These are phyloP conservation scores for Bombus consobrinus DNA, from an alignment of 1,140 invertebrate genomes.

Conservation along the genomic window DNA sequence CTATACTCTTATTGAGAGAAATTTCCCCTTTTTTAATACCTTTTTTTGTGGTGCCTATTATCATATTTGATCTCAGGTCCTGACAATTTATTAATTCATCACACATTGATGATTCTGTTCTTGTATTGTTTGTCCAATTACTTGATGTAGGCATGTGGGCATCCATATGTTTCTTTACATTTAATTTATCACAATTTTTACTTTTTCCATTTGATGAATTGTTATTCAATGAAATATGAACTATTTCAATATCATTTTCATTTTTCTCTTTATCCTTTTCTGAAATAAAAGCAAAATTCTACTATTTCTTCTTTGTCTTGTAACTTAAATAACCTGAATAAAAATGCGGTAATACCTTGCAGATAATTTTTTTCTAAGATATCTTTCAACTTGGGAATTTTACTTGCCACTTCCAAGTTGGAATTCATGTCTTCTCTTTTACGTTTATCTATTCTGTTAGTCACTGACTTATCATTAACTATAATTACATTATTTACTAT, in stretches of 20 bases:
- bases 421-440: not conserved
- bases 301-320: not conserved
- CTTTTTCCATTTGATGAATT: not conserved
- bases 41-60: not conserved
- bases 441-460: not conserved
- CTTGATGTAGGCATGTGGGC: not conserved
- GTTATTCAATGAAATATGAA: slow-evolving; percentile 34
- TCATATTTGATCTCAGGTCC: too few species aligned
- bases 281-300: not conserved
- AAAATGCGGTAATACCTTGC: slow-evolving; percentile 21
- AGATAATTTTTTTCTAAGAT: not conserved
- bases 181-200: not conserved
- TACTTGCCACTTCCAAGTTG: slow-evolving; percentile 22
- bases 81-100: not conserved
- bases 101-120: too few species aligned
- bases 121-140: not conserved
- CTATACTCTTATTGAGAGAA: not conserved
- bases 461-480: not conserved
- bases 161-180: not conserved
- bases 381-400: slow-evolving; percentile 42
- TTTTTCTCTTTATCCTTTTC: not conserved
- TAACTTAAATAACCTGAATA: not conserved
- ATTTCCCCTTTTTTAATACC: not conserved
- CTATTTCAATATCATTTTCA: slow-evolving; percentile 60
- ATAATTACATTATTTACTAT: not conserved